Conservation (phyloP, 2,888 invertebrate genomes). For the Lacanobia wlatinum region DNA sequence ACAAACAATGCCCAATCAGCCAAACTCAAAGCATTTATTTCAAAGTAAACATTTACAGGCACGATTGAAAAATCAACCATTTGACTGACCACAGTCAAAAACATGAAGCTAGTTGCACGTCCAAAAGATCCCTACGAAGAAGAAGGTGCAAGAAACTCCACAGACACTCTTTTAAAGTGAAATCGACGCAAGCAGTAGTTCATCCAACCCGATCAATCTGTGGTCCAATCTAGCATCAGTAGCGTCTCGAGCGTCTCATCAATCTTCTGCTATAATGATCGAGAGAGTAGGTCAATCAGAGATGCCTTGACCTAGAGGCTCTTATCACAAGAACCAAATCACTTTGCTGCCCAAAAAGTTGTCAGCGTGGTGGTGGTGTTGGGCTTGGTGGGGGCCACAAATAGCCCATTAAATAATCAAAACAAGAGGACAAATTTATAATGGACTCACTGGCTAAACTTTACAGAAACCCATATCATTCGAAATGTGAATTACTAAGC, state of each 20-base stretch:
- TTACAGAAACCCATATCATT: background rate
- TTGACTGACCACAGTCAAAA: too few species aligned
- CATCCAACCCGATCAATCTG: background rate
- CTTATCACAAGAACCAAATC: slow-evolving; percentile 4
- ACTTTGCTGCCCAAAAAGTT: background rate
- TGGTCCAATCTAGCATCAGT: background rate
- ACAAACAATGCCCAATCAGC: background rate
- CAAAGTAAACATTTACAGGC: too few species aligned
- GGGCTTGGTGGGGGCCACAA: too few species aligned
- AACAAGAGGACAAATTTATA: background rate
- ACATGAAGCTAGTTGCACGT: too few species aligned
- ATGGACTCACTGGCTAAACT: too few species aligned
- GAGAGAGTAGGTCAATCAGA: slow-evolving; percentile 9
- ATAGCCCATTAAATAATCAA: background rate
- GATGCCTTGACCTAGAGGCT: slow-evolving; percentile 3
- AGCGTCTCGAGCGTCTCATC: background rate
- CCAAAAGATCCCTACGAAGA: too few species aligned
- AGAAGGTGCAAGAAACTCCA: too few species aligned
- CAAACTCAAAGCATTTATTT: too few species aligned
- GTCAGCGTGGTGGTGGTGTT: too few species aligned
- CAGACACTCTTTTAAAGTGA: too few species aligned
- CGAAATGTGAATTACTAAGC: background rate
- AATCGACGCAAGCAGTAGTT: background rate
- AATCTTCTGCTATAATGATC: slow-evolving; percentile 6
- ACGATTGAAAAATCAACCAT: too few species aligned